phyloP scores from a whole-genome alignment of 2,113 vertebrate species.

The Spheniscus mendiculus region DNA sequence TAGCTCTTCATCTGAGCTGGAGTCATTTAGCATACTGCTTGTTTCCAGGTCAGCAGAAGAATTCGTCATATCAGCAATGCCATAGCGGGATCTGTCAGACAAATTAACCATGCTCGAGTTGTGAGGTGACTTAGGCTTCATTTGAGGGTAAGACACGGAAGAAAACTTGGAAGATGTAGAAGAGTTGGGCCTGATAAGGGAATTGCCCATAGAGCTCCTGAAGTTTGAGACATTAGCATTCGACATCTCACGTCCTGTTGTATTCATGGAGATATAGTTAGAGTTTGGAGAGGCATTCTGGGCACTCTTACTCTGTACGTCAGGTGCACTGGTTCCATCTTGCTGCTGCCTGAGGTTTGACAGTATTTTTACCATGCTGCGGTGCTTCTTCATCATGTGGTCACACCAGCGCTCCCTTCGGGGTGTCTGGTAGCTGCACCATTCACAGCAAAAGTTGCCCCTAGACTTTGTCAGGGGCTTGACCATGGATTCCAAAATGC shows the following conservation, averaged over 20 bases:
- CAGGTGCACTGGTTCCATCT: constrained; percentile 77
- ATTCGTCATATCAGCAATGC: constrained; percentile 83
- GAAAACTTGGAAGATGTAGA: constrained; percentile 80
- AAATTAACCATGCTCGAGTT: constrained; percentile 88
- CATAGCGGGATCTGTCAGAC: constrained; percentile 86
- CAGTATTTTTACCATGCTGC: constrained; percentile 94
- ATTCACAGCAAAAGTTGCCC: constrained; percentile 94
- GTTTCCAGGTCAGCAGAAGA: constrained; percentile 83
- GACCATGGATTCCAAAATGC: constrained; percentile 88
- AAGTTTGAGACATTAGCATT: constrained; percentile 75
- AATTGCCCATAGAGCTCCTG: constrained; percentile 74
- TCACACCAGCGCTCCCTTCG: constrained; percentile 91
- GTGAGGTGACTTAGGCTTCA: constrained; percentile 85
- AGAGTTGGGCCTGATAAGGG: constrained; percentile 75
- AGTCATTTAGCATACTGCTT: constrained; percentile 86
- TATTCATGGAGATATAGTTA: constrained; percentile 76
- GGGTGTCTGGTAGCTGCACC: constrained; percentile 95
- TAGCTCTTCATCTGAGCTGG: constrained; percentile 92
- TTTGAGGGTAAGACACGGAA: constrained; percentile 85
- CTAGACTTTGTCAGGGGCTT: constrained; percentile 84
- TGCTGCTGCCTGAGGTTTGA: constrained; percentile 83
- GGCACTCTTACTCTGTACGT: constrained; percentile 79
- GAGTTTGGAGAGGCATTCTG: constrained; percentile 82
- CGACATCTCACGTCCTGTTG: constrained; percentile 76
- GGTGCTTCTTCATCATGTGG: constrained; percentile 96